Conservation (phyloP, 2,888 invertebrate genomes). For the Apocheima hispidaria region DNA sequence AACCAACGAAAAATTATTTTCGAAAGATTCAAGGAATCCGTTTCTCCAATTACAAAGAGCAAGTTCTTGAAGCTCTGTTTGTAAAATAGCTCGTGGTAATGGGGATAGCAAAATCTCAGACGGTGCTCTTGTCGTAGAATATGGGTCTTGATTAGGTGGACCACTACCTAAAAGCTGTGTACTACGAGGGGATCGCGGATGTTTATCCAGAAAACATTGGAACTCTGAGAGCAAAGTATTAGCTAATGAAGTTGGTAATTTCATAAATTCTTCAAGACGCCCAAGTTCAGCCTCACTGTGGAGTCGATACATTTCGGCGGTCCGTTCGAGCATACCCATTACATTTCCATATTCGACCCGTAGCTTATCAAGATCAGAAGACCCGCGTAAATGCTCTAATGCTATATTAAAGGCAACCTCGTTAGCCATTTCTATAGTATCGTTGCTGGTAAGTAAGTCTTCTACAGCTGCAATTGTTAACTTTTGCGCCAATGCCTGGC, state of each 20-base stretch:
- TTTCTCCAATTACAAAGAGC: slow-evolving; percentile 70
- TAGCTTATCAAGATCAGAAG: slow-evolving; percentile 66
- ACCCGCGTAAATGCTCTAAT: slow-evolving; percentile 64
- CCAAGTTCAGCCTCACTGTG: slow-evolving; percentile 66
- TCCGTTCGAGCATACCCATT: slow-evolving; percentile 57
- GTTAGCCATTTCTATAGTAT: slow-evolving; percentile 63
- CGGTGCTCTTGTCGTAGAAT: slow-evolving; percentile 35
- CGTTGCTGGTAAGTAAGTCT: slow-evolving; percentile 70
- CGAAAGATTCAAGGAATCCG: slow-evolving; percentile 73
- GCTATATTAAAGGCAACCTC: slow-evolving; percentile 68
- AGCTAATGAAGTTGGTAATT: slow-evolving; percentile 57
- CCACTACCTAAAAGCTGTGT: slow-evolving; percentile 22
- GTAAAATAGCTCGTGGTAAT: slow-evolving; percentile 61
- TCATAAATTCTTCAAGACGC: slow-evolving; percentile 69
- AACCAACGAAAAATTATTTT: slow-evolving; percentile 58
- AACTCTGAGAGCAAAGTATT: slow-evolving; percentile 68
- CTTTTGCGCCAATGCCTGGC: slow-evolving; percentile 68
- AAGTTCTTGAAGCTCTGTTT: slow-evolving; percentile 66
- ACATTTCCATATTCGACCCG: slow-evolving; percentile 56
- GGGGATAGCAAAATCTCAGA: slow-evolving; percentile 40
- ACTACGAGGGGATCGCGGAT: slow-evolving; percentile 51
- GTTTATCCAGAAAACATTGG: slow-evolving; percentile 65
- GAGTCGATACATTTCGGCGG: slow-evolving; percentile 57
- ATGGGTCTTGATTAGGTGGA: slow-evolving; percentile 26
- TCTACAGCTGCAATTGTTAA: slow-evolving; percentile 73